Conservation (phyloP, 1,140 invertebrate species). For the Drosophila willistoni region DNA sequence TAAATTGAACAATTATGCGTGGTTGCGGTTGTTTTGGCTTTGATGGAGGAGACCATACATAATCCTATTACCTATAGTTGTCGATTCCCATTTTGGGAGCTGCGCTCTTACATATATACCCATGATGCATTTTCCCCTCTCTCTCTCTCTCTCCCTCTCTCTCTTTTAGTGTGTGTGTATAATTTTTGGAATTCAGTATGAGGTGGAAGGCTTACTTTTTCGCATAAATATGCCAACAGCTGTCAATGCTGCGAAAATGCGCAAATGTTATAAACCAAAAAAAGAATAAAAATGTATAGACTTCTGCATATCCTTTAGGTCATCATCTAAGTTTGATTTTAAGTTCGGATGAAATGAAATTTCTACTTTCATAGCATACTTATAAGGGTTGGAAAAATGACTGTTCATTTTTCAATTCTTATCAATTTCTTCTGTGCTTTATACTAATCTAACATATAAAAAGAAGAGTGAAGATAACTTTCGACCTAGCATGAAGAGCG, state of each 20-base stretch:
- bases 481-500: no score
- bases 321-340: no score
- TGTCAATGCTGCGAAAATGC: constrained; percentile 15
- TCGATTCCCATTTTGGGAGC: constrained; percentile 36
- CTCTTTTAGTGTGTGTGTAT: neutral
- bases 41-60: constrained; percentile 73
- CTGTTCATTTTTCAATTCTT: no score
- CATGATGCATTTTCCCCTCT: neutral
- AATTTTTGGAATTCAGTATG: neutral
- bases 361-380: no score
- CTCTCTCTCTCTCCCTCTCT: neutral
- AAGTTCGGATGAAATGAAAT: no score
- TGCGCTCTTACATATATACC: neutral
- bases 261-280: neutral
- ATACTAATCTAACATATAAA: no score
- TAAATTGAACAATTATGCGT: constrained; percentile 81
- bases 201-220: constrained; percentile 39
- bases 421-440: no score
- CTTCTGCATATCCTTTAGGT: neutral
- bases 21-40: constrained; percentile 80
- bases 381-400: no score
- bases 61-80: constrained; percentile 68
- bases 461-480: no score
- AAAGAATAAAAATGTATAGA: neutral
- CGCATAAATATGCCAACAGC: constrained; percentile 51